Conservation (phyloP, 2,797 vertebrate species). For the Mus caroli region DNA sequence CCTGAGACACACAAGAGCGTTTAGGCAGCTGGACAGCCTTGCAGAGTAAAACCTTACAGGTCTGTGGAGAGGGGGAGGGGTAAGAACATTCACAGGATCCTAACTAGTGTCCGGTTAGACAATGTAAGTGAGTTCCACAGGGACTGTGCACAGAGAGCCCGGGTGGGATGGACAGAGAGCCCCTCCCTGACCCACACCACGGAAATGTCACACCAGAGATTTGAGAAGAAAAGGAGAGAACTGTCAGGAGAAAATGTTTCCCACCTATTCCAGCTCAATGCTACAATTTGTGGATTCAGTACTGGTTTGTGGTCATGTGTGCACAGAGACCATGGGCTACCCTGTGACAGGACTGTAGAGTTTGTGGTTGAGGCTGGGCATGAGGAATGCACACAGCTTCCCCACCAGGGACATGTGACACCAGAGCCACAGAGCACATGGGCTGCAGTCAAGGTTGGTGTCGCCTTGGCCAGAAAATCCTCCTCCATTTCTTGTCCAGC, state of each 20-base stretch:
- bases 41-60: conserved; percentile 81
- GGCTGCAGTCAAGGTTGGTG: too few species aligned
- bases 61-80: background rate
- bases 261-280: background rate
- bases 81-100: conserved; percentile 73
- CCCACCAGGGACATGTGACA: background rate
- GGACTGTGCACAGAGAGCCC: background rate
- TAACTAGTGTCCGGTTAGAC: conserved; percentile 83
- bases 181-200: background rate
- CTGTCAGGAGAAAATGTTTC: conserved; percentile 6
- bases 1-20: conserved; percentile 86
- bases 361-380: background rate
- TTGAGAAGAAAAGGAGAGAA: background rate
- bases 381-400: background rate
- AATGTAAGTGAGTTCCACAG: conserved; percentile 74
- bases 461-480: background rate
- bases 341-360: background rate
- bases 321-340: background rate
- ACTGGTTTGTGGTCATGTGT: conserved; percentile 4
- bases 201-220: background rate
- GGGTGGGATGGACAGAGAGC: conserved; percentile 48
- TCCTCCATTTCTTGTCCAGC: background rate
- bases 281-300: background rate
- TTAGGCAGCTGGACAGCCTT: conserved; percentile 88
- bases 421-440: background rate